Conservation (phyloP, 1,140 invertebrate species). For the Cherax quadricarinatus region DNA sequence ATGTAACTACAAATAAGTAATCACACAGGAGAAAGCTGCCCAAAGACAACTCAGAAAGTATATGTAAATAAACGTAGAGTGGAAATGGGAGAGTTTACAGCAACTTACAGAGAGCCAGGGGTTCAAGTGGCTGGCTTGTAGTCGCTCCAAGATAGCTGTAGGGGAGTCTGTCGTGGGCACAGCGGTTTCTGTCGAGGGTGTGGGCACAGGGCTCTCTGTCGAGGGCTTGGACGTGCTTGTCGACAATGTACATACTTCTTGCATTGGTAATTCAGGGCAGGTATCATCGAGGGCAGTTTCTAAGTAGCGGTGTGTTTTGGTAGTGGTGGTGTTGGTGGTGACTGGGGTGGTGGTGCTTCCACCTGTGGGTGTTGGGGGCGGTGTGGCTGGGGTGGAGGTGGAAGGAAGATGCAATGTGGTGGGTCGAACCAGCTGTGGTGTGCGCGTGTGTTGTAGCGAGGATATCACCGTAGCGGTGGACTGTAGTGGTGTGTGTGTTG, state of each 20-base stretch:
- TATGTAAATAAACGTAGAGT: no score
- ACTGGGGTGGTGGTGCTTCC: not conserved
- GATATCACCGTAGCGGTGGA: not conserved
- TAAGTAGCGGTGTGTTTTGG: not conserved
- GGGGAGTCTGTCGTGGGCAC: slow-evolving; percentile 10
- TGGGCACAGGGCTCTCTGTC: not conserved
- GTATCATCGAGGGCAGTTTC: not conserved
- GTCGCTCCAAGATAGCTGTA: slow-evolving; percentile 40
- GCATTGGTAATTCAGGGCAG: not conserved
- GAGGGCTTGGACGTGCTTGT: no score
- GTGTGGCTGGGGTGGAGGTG: not conserved
- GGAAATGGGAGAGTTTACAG: no score
- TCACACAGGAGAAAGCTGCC: no score
- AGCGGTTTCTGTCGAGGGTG: not conserved
- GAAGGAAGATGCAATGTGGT: not conserved
- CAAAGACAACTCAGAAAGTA: no score
- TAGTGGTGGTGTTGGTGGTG: no score
- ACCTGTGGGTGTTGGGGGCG: not conserved
- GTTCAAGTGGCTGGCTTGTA: slow-evolving; percentile 52
- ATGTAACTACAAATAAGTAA: no score
- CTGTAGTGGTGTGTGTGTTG: not conserved
- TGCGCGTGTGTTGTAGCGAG: not conserved
- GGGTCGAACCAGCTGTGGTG: not conserved
- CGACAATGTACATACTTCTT: not conserved
- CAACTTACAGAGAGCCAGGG: slow-evolving; percentile 62